Conservation (phyloP, 2,113 vertebrate species). For the Petrocephalus microphthalmus region DNA sequence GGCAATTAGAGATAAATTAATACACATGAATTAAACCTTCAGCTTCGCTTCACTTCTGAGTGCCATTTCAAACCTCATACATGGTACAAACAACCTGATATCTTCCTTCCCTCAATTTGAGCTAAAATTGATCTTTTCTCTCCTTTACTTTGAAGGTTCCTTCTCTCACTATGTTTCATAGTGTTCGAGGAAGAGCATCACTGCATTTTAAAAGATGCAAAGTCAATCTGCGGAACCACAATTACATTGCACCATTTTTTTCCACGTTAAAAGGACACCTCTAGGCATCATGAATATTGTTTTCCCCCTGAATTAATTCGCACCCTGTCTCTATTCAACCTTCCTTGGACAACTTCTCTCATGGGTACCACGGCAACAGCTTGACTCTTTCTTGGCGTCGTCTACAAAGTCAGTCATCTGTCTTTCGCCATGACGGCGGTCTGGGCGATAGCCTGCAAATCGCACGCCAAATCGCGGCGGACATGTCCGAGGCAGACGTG, state of each 20-base stretch:
- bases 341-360: background rate
- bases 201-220: background rate
- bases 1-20: conserved; percentile 7
- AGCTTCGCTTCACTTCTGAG: background rate
- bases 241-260: background rate
- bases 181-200: background rate
- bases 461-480: background rate
- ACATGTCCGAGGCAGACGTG: background rate
- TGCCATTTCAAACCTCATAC: background rate
- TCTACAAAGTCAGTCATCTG: background rate
- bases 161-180: background rate
- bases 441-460: background rate
- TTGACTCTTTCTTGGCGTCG: background rate
- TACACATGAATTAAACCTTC: background rate
- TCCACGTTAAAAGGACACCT: background rate
- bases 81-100: background rate
- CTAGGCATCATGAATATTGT: background rate
- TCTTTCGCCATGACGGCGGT: background rate
- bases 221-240: background rate
- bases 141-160: background rate
- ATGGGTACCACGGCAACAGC: background rate
- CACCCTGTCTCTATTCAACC: background rate
- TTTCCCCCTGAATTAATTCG: background rate
- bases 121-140: background rate
- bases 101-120: background rate